Conservation (phyloP, 2,888 invertebrate species). For the Oxycera nigricornis region DNA sequence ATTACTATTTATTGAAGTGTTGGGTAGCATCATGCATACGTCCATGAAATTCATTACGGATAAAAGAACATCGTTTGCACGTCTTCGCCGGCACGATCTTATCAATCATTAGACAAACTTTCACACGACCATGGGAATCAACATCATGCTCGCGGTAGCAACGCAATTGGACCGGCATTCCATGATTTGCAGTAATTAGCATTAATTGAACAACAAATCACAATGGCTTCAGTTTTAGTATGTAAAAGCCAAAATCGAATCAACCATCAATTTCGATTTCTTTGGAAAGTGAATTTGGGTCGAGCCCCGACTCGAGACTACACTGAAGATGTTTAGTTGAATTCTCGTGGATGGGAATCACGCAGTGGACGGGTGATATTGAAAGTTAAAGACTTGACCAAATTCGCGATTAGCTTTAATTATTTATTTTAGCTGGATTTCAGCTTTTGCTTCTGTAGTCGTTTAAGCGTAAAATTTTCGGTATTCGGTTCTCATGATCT, state of each 20-base stretch:
- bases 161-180: neutral
- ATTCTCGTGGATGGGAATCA: neutral
- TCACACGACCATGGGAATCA: neutral
- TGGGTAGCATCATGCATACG: too few relatives aligned
- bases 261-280: constrained; percentile 12
- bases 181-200: constrained; percentile 17
- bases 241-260: constrained; percentile 3
- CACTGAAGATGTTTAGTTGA: neutral
- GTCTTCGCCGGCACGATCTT: neutral
- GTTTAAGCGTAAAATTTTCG: neutral
- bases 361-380: neutral
- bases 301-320: neutral
- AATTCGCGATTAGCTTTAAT: neutral
- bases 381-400: constrained; percentile 13
- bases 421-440: constrained; percentile 1
- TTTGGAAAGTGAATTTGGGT: neutral
- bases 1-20: too few relatives aligned
- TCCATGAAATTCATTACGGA: too few relatives aligned
- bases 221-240: neutral
- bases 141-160: neutral
- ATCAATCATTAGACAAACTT: neutral
- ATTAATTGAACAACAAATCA: constrained; percentile 12
- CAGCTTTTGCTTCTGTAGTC: neutral
- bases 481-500: neutral
- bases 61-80: neutral